Evolutionary conservation across 2,797 vertebrate species (phyloP).

Genomic region (Rhynchotus rufescens): DNA sequence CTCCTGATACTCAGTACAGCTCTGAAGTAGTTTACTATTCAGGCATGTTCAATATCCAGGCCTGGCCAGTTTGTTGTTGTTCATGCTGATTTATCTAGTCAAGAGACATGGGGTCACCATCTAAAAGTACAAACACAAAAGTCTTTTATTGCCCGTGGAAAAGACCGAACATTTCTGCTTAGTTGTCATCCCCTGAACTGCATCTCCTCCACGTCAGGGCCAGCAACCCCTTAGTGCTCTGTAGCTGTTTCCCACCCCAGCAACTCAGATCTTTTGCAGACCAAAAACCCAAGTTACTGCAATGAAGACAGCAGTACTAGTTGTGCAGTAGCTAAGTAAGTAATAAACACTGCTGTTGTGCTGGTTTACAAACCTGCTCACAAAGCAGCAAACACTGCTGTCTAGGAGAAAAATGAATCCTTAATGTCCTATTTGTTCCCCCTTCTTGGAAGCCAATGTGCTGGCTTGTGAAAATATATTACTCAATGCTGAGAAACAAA

Average conservation of each 20-base stretch:
- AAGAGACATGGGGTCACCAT: neutral
- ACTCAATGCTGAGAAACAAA: neutral
- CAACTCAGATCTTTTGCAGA: neutral
- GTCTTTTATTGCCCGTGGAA: neutral
- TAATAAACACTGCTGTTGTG: slow-evolving; percentile 13
- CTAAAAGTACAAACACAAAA: neutral
- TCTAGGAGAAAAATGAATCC: slow-evolving; percentile 28
- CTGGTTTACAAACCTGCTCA: slow-evolving; percentile 1
- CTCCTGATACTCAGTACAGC: neutral
- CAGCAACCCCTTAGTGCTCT: neutral
- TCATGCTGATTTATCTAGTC: neutral
- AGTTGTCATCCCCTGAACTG: neutral
- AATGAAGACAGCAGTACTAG: neutral
- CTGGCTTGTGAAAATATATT: neutral
- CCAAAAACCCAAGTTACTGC: neutral
- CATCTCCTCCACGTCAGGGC: neutral
- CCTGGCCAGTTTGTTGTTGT: neutral
- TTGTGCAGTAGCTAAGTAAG: neutral
- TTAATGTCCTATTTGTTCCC: neutral
- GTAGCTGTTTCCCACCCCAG: neutral
- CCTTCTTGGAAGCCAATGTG: neutral
- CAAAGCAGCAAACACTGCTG: slow-evolving; percentile 25
- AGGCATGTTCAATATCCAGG: neutral
- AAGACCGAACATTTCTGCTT: neutral
- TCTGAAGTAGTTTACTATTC: slow-evolving; percentile 10